These are phyloP conservation scores for Eubucco bourcierii DNA, from an alignment of 2,113 vertebrate species.

Conservation along the genomic window DNA sequence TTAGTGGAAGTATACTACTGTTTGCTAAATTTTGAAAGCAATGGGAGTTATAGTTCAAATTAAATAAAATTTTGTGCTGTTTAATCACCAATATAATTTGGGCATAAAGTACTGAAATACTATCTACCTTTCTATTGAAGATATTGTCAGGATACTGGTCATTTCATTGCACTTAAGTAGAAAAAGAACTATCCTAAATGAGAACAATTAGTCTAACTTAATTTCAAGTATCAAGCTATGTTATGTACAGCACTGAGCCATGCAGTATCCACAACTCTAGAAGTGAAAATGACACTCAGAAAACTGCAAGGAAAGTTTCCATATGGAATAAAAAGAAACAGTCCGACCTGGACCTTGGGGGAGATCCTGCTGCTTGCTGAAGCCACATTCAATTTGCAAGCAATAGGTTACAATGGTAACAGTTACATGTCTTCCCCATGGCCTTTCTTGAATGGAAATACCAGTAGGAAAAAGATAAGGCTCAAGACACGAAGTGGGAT, in stretches of 20 bases:
- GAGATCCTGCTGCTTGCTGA: background rate
- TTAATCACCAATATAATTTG: conserved; percentile 13
- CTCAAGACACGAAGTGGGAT: background rate
- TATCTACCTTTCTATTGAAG: background rate
- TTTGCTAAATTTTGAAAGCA: conserved; percentile 16
- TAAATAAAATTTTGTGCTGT: conserved; percentile 31
- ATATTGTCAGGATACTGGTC: background rate
- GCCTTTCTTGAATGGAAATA: background rate
- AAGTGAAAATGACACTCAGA: background rate
- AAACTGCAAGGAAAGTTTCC: background rate
- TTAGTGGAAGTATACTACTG: background rate
- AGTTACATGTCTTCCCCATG: background rate
- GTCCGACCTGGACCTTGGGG: background rate
- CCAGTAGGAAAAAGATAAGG: background rate
- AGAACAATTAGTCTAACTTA: background rate
- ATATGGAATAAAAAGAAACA: background rate
- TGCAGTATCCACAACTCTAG: background rate
- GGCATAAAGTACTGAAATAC: conserved; percentile 5
- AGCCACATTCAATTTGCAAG: conserved; percentile 2
- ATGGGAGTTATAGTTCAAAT: conserved; percentile 37
- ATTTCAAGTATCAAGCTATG: background rate
- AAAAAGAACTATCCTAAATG: background rate
- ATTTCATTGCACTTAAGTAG: background rate
- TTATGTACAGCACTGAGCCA: background rate
- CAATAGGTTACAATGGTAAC: background rate